Base-by-base conservation (phyloP, 2,888 invertebrate species). In the Sphinx pinastri region DNA sequence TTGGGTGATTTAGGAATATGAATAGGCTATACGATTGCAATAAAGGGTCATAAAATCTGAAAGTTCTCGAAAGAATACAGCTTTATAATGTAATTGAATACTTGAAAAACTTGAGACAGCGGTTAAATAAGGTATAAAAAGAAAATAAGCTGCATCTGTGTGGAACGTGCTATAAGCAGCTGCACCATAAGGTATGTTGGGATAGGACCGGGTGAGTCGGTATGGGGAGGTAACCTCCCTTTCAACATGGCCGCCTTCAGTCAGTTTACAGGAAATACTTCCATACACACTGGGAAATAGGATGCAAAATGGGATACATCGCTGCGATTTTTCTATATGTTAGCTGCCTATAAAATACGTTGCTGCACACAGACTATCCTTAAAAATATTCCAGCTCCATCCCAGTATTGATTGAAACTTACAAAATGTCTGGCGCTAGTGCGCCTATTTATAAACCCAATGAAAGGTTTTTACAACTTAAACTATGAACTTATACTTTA, bases 331-430 rank as follows among this genome's bases (percentile, higher is more conserved):
- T 63, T 49, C 16, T 19, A 63, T 63, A 49, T 47, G 63, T 47
- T 19, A 63, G 63, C 47, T 63, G 19, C 49, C 49, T 63, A 63
- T 49, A 47, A 63, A 47, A 47, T 47, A 47, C 63, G 10, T 19
- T 19, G 63, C 63, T 13, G 12, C 60, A 60, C 60, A 60, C 60
- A 63, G 49, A 47, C 63, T 49, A 63, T 19, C 49, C 47, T 63
- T 63, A 63, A 63, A 63, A 63, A 63, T 63, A 63, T 63, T 49
- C 63, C 63, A 63, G 47, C 19, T 19, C 12, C 47, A 63, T 71
- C 72, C n/a, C 67, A 68, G 70, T 75, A 75, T 54, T 54, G 69
- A 71, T 71, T 75, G 67, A 69, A 73, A 70, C 71, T 10, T 45
- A 69, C 45, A 54, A 60, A 70, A 54, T 72, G 66, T 72, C 63